Evolutionary conservation across 2,888 invertebrate genomes (phyloP).

Genomic region (Aethes cnicana): DNA sequence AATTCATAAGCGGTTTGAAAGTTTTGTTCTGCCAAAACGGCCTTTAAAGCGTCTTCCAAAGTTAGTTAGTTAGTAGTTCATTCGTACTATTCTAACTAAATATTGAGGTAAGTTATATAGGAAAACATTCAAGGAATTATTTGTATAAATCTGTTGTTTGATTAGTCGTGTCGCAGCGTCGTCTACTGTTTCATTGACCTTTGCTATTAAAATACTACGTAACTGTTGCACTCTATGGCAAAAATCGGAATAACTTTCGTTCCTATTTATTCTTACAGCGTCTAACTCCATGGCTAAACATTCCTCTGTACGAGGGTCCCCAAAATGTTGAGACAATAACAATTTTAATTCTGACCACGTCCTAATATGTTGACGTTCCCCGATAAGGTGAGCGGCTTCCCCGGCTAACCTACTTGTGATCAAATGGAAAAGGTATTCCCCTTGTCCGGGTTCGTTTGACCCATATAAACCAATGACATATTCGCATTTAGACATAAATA

Average conservation of each 20-base stretch:
- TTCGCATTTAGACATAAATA: conserved; percentile 30
- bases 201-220: conserved; percentile 28
- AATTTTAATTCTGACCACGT: conserved; percentile 28
- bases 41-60: conserved; percentile 32
- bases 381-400: conserved; percentile 29
- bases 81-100: conserved; percentile 29
- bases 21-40: conserved; percentile 30
- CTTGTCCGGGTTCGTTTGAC: conserved; percentile 10
- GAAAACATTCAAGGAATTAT: conserved; percentile 30
- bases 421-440: conserved; percentile 30
- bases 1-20: conserved; percentile 13
- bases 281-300: conserved; percentile 31
- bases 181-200: conserved; percentile 18
- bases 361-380: conserved; percentile 27
- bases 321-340: conserved; percentile 26
- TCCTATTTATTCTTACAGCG: conserved; percentile 19
- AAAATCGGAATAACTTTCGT: conserved; percentile 33
- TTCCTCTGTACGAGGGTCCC: conserved; percentile 31
- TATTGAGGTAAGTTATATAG: conserved; percentile 31
- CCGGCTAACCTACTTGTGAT: conserved; percentile 31
- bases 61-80: conserved; percentile 12
- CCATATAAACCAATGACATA: conserved; percentile 15
- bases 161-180: neutral
- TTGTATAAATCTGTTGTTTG: conserved; percentile 23
- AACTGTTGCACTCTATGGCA: conserved; percentile 32